phyloP scores from a whole-genome alignment of 2,888 invertebrate species.

The Synergus umbraculus region DNA sequence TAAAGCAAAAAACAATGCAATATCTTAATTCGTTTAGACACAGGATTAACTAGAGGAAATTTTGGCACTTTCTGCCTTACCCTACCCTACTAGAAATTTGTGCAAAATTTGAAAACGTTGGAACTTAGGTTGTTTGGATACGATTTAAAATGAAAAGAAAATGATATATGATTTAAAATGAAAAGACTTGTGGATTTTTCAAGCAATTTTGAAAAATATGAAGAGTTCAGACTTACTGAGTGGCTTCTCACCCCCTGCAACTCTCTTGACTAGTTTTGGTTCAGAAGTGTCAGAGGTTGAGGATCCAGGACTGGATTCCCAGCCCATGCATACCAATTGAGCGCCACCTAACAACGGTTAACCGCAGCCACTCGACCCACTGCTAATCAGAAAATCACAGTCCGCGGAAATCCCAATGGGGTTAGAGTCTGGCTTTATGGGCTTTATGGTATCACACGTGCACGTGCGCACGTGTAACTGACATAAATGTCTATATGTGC shows the following conservation, averaged over 20 bases:
- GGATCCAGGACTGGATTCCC: slow-evolving; percentile 70
- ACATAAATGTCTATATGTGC: neutral
- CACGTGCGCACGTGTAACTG: slow-evolving; percentile 17
- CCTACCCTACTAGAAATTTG: no score
- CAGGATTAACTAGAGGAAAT: no score
- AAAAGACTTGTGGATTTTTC: no score
- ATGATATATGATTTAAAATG: no score
- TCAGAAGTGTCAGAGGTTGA: slow-evolving; percentile 44
- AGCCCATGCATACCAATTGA: slow-evolving; percentile 77
- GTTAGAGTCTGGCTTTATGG: slow-evolving; percentile 42
- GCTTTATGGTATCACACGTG: slow-evolving; percentile 21
- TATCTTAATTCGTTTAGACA: no score
- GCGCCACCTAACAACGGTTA: slow-evolving; percentile 76
- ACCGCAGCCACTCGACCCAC: slow-evolving; percentile 75
- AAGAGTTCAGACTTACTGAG: neutral
- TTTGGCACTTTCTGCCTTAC: no score
- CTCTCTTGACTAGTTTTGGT: slow-evolving; percentile 24
- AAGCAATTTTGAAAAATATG: neutral
- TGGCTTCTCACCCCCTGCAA: neutral
- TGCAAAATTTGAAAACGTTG: no score
- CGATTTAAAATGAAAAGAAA: no score
- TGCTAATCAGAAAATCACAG: slow-evolving; percentile 77
- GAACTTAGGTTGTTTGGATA: no score
- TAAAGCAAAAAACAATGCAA: no score
- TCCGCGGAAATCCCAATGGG: slow-evolving; percentile 72